Evolutionary conservation across 2,113 vertebrate genomes (phyloP).

Genomic region (Caloenas nicobarica): DNA sequence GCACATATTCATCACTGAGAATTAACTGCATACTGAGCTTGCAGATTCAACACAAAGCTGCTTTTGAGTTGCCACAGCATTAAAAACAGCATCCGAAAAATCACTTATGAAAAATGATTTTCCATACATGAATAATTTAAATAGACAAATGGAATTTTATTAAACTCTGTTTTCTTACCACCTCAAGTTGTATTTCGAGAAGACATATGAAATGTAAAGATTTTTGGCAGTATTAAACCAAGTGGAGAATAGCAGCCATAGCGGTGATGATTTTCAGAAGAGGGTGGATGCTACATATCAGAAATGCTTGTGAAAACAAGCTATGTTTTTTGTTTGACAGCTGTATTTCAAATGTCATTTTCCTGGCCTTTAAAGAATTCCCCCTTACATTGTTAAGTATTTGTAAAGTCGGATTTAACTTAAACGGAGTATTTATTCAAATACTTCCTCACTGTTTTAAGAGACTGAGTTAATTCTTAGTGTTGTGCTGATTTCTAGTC

Average conservation of each 20-base stretch:
- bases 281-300: background rate
- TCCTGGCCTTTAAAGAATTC: background rate
- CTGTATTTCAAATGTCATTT: background rate
- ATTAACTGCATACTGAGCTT: conserved; percentile 5
- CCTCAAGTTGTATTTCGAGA: background rate
- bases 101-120: background rate
- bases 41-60: conserved; percentile 55
- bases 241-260: background rate
- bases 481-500: background rate
- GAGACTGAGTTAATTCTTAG: background rate
- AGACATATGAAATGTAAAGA: background rate
- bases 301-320: background rate
- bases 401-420: background rate
- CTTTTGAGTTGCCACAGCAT: conserved; percentile 22
- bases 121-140: conserved; percentile 15
- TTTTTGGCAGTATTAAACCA: background rate
- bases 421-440: background rate
- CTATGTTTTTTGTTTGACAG: background rate
- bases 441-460: background rate
- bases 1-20: background rate
- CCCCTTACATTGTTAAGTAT: background rate
- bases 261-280: background rate
- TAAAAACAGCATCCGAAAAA: conserved; percentile 56
- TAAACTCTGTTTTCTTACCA: background rate
- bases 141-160: conserved; percentile 6